A percentile compares a stretch with the other conserved stretches of the same genome.
Evolutionary conservation across 2,797 vertebrate genomes (phyloP).

Genomic region (Borostomias antarcticus): DNA sequence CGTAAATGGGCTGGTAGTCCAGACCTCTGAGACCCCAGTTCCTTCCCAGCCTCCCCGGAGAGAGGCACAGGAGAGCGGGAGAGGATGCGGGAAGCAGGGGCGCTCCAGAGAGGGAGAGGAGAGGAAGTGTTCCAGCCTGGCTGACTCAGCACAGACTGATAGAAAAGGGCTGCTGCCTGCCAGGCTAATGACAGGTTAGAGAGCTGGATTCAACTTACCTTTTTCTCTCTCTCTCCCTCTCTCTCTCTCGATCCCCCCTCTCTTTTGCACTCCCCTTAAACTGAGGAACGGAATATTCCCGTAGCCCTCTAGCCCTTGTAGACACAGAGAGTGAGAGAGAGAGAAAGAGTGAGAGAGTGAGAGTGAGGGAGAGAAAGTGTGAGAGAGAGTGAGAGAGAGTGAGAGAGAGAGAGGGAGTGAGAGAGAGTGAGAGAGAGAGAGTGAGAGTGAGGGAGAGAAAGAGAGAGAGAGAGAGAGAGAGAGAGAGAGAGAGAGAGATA

Average conservation of each 20-base stretch:
- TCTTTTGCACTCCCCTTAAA: no score
- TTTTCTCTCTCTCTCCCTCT: not conserved
- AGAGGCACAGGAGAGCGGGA: not conserved
- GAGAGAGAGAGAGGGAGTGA: no score
- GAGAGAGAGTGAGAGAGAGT: not conserved
- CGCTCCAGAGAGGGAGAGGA: constrained; percentile 23
- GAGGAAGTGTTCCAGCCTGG: constrained; percentile 50
- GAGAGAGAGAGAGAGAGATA: constrained; percentile 16
- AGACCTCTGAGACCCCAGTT: constrained; percentile 18
- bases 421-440: no score
- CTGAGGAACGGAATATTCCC: no score
- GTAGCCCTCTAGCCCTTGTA: no score
- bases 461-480: constrained; percentile 14
- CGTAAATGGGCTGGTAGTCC: not conserved
- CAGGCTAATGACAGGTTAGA: constrained; percentile 3
- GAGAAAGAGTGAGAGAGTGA: no score
- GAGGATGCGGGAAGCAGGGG: not conserved
- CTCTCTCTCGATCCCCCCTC: no score
- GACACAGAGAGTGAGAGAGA: not conserved
- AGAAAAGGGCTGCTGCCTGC: constrained; percentile 20
- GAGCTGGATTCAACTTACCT: constrained; percentile 14
- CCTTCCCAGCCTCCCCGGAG: not conserved
- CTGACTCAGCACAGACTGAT: constrained; percentile 38
- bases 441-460: no score
- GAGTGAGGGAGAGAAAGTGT: no score